Evolutionary conservation across 2,797 vertebrate species (phyloP).

Genomic region (Zalophus californianus): DNA sequence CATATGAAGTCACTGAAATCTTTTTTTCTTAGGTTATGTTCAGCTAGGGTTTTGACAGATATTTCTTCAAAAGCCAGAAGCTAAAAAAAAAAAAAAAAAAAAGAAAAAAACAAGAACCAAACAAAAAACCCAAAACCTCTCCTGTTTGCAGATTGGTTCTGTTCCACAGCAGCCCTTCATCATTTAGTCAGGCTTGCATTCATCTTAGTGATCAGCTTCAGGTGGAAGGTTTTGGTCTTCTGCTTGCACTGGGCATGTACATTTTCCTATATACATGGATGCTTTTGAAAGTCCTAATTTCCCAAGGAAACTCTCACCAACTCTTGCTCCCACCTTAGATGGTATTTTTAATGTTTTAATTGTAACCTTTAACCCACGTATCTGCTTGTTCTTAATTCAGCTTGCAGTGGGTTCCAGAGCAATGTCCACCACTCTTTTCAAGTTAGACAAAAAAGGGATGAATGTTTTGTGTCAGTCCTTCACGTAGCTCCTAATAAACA

Average conservation of each 20-base stretch:
- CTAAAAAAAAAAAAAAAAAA: too few relatives aligned
- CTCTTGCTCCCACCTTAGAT: background rate
- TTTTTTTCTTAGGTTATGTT: slow-evolving; percentile 37
- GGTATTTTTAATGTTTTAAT: background rate
- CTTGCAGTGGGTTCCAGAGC: background rate
- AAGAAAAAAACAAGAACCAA: background rate
- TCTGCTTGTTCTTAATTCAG: background rate
- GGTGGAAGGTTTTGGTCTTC: background rate
- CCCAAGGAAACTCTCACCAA: background rate
- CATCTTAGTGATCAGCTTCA: background rate
- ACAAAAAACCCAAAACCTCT: background rate
- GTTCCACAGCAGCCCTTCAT: background rate
- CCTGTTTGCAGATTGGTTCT: background rate
- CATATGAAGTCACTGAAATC: background rate
- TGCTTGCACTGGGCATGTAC: background rate
- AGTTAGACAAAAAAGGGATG: background rate
- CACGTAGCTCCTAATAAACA: background rate
- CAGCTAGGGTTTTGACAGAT: background rate
- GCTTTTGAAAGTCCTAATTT: slow-evolving; percentile 11
- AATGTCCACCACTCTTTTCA: background rate
- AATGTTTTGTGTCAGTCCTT: background rate
- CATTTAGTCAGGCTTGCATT: background rate
- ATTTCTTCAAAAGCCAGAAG: background rate
- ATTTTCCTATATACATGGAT: background rate
- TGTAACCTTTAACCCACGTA: background rate